Evolutionary conservation across 1,140 invertebrate species (phyloP), one percentile per base, ranked within the genome.

Genomic region (Portunus trituberculatus): DNA sequence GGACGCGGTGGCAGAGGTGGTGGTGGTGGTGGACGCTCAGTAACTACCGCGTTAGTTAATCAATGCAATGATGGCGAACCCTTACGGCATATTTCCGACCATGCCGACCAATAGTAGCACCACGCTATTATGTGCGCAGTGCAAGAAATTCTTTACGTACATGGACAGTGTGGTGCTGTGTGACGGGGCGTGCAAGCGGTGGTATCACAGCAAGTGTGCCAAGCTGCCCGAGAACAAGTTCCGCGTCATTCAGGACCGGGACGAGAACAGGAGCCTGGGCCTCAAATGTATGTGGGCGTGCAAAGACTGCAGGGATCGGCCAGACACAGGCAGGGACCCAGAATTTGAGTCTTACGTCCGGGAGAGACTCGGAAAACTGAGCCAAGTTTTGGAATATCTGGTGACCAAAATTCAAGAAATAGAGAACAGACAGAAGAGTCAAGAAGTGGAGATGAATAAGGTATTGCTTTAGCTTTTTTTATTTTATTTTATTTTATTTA

Each of bases 11-110:
- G 83, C 52, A 1, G 52, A 12, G 10, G 52, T 59, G 39, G 52
- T 59, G 52, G 52, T 59, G 52, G 52, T 28, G 31, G 89, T 67
- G 46, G 92, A 92, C 88, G 91, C 94, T 91, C 67, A 32, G 91
- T 52, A 59, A 82, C 83, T 32, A 84, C 86, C 83, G 94, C 94
- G 91, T 92, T 92, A 88, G 94, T 92, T 48, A 92, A 95, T 92
- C 91, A 95, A 95, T 92, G 91, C 94, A 95, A 95, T 95, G 94
- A 95, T 95, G 94, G 94, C 94, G 94, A 95, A 92, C 39, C 94
- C 94, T 88, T 95, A 95, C 87, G 94, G 94, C 14, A 92, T 95
- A 87, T 95, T 95, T 76, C 94, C 94, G 29, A 95, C 91, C 32
- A 89, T 95, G 94, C 91, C 94, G 20, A 88, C 94, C 45, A 95